Evolutionary conservation across 2,797 vertebrate species (phyloP).

Genomic region (Synanceia verrucosa): DNA sequence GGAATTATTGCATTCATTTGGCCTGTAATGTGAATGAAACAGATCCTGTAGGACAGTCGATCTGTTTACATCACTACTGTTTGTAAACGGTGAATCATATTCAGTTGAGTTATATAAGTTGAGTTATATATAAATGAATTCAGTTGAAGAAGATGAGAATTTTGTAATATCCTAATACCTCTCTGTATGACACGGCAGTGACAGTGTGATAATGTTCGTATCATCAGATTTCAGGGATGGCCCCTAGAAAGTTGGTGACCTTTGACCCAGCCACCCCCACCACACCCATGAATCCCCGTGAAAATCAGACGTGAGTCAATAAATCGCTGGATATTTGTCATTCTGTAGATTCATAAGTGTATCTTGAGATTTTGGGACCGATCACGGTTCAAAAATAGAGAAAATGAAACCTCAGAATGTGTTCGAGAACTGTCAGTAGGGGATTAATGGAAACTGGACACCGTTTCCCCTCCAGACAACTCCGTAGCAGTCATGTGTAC

Average conservation of each 20-base stretch:
- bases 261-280: slow-evolving; percentile 25
- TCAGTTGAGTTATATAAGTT: background rate
- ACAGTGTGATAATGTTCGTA: background rate
- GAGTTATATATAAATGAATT: background rate
- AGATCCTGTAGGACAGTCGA: background rate
- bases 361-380: background rate
- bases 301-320: slow-evolving; percentile 16
- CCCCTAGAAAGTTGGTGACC: slow-evolving; percentile 31
- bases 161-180: background rate
- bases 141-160: background rate
- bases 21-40: background rate
- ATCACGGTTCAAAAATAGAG: background rate
- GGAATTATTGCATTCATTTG: background rate
- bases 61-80: background rate
- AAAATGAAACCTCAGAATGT: slow-evolving; percentile 3
- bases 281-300: slow-evolving; percentile 5
- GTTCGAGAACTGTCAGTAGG: background rate
- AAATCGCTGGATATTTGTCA: slow-evolving; percentile 1
- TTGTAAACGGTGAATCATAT: background rate
- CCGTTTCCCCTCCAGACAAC: background rate
- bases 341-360: background rate
- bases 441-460: slow-evolving; percentile 25
- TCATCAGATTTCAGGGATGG: slow-evolving; percentile 21
- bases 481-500: background rate
- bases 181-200: background rate